Evolutionary conservation across 2,113 vertebrate genomes (phyloP).

Genomic region (Oceanodroma tethys): DNA sequence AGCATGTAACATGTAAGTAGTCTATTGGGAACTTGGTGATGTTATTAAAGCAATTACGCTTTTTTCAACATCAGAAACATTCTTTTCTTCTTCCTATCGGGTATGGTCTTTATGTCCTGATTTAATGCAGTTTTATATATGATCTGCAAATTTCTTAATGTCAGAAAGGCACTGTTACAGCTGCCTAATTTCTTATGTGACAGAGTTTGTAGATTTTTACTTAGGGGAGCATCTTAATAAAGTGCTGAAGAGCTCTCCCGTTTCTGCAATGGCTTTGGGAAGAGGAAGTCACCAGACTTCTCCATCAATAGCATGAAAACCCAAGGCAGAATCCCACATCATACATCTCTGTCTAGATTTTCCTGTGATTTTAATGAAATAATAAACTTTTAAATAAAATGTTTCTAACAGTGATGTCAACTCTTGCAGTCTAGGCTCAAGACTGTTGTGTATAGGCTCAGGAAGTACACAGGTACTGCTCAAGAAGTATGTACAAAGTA

Average conservation of each 20-base stretch:
- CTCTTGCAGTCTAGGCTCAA: not conserved
- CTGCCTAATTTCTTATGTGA: not conserved
- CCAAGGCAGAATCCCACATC: not conserved
- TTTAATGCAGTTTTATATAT: not conserved
- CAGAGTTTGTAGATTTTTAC: not conserved
- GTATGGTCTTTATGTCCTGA: not conserved
- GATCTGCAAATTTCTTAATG: not conserved
- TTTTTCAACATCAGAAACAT: not conserved
- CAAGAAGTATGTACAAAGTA: not conserved
- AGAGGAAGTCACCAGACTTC: not conserved
- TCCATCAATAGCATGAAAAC: not conserved
- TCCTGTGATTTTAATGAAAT: not conserved
- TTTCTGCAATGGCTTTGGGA: not conserved
- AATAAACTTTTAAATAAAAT: not conserved
- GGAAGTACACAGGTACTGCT: fast-evolving
- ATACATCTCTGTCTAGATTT: not conserved
- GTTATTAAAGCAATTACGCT: not conserved
- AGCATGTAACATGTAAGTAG: not conserved
- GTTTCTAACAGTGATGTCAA: not conserved
- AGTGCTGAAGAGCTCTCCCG: not conserved
- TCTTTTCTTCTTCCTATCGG: not conserved
- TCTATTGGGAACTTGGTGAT: not conserved
- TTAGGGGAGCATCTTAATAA: not conserved
- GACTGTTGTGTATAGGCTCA: not conserved
- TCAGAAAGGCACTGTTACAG: not conserved